Base-by-base conservation (phyloP, 2,113 vertebrate species). In the Labrus mixtus region DNA sequence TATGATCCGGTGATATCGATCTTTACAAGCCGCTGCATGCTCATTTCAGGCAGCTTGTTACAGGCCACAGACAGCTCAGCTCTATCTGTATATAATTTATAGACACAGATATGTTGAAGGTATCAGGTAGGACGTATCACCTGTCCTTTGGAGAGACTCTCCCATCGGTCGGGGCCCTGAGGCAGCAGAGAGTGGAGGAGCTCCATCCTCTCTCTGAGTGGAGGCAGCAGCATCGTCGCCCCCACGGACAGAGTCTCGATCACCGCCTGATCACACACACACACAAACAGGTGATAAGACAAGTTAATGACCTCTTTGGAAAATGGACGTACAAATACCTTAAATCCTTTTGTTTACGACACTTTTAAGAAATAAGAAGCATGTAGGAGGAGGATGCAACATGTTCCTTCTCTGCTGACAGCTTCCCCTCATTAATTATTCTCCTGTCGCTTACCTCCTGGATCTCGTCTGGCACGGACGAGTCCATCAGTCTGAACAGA, bases 171-270 rank as follows among this genome's bases (percentile, higher is more conserved):
- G 13, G 98, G 98, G 43, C 98, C 98, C 88, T 99, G 98, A 23
- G 98, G 98, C 69, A 99, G 90, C 78, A 99, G 94, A 3, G 97
- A 96, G 91, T 99, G 98, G 0, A 99, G 94, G 19, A 99, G 95
- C 84, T 99, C 98, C 98, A 99, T 99, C 63, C 98, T 95, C 89
- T 99, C 98, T 81, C 97, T 91, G 70, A 99, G 90, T 0, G 98
- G 98, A 72, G 98, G 98, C 79, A 99, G 95, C 5, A 99, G 90
- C 98, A 99, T 99, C 37, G 98, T 98, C 16, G 98, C 98, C 62
- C 98, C 98, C 46, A 99, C 98, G n/a, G 98, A 99, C 39, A 99
- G 90, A 0, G 98, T 99, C 89, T 99, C 98, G 76, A 98, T 99
- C 85, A 99, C 98, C 0, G 97, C 97, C 98, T 99, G 83, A 39